Evolutionary conservation across 2,113 vertebrate species (phyloP), one percentile per base, ranked within the genome.

Genomic region (Aspiorhynchus laticeps): DNA sequence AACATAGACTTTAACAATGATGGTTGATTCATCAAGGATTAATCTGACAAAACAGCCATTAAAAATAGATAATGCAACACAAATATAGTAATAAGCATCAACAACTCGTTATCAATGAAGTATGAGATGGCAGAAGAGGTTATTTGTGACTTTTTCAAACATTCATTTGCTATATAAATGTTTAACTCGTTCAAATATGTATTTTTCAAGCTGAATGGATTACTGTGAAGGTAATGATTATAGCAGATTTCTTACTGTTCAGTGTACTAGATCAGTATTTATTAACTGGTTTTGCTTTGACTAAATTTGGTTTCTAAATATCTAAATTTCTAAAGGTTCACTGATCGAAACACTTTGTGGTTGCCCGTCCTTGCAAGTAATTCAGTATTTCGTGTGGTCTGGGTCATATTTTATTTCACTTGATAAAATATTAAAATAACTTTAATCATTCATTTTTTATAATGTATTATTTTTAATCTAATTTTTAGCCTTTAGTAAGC

Each of bases 21-120:
- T 5, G 3, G 11, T 26, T 26, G 78, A 80, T 80, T 61, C 24
- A 51, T 38, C 33, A 61, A 80, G 33, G 53, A 61, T 61, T 61
- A 41, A 61, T 80, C 78, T 38, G 78, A 80, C 33, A 38, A 80
- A 80, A 80, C 53, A 41, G 33, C 53, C 12, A 17, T 80, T 80
- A 80, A 80, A 80, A 61, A 80, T 15, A n/a, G 69, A 73, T 38
- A 2, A 41, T 80, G 33, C 12, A 1, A 80, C 21, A 80, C 31
- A 61, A 80, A 59, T 38, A 33, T 17, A 61, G 33, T n/a, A 11
- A 63, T 28, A 61, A 80, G 61, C 33, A 63, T 80, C 61, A 61
- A 80, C 41, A 80, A 61, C 4, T 8, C 48, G 19, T 31, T 33
- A 53, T 31, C 46, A 51, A 11, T 51, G 53, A 77, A 31, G 8